phyloP scores from a whole-genome alignment of 2,113 vertebrate genomes.

The Saimiri boliviensis region DNA sequence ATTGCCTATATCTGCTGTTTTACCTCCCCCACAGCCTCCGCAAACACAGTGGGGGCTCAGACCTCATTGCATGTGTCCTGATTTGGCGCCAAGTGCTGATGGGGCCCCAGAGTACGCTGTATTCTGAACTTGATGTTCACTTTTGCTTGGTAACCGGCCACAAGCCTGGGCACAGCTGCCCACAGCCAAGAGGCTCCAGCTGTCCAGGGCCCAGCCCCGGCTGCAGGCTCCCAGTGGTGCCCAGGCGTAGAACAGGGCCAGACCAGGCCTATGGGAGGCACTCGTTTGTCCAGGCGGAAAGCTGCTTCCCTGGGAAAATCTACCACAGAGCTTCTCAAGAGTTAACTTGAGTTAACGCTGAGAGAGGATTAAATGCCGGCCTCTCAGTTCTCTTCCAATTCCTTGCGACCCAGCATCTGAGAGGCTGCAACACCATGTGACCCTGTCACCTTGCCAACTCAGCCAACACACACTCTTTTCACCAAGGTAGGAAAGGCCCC shows the following conservation, averaged over 20 bases:
- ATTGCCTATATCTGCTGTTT: background rate
- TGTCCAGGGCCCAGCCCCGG: background rate
- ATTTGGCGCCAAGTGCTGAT: background rate
- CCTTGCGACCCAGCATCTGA: background rate
- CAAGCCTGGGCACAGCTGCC: background rate
- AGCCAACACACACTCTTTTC: background rate
- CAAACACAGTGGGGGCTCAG: no score
- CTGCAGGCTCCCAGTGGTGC: background rate
- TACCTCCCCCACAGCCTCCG: background rate
- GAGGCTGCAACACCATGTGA: background rate
- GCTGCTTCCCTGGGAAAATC: background rate
- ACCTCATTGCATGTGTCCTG: background rate
- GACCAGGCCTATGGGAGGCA: background rate
- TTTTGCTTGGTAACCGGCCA: background rate
- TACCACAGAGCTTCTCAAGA: background rate
- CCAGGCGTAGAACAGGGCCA: no score
- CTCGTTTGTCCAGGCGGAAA: background rate
- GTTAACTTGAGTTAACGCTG: background rate
- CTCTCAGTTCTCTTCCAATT: conserved; percentile 7
- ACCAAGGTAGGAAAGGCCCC: background rate
- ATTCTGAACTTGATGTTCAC: background rate
- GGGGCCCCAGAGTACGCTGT: no score
- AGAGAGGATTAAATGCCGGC: background rate
- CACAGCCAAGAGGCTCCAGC: background rate
- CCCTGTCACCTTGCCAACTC: background rate